A percentile compares a stretch with the other conserved stretches of the same genome.
Conservation (phyloP, 1,140 invertebrate genomes). For the Heliothis subflexa region DNA sequence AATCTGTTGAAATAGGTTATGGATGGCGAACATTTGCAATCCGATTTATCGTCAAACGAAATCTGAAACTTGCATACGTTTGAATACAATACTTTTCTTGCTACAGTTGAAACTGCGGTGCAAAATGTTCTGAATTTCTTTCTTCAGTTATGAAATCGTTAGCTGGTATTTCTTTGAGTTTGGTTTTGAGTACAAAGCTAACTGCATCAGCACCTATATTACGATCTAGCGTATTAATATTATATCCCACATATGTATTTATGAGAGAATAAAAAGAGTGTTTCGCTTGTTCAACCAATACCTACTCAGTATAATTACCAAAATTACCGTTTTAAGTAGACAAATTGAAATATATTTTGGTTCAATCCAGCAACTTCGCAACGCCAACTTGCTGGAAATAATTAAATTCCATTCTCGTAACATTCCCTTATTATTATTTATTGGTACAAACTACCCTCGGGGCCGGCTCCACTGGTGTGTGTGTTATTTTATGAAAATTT, state of each 20-base stretch:
- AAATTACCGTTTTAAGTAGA: constrained; percentile 31
- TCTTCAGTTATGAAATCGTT: background rate
- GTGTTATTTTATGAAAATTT: constrained; percentile 57
- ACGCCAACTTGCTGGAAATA: constrained; percentile 66
- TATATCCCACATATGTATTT: background rate
- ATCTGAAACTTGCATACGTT: background rate
- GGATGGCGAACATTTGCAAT: constrained; percentile 14
- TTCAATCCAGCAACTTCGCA: constrained; percentile 58
- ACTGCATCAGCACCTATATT: too few species aligned
- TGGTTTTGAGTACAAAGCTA: background rate
- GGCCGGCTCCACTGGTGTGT: constrained; percentile 30
- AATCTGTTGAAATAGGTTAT: constrained; percentile 22
- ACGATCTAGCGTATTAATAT: too few species aligned
- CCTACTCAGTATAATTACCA: constrained; percentile 10
- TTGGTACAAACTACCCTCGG: constrained; percentile 47
- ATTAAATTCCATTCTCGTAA: constrained; percentile 67
- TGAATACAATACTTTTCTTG: constrained; percentile 6
- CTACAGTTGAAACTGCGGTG: background rate
- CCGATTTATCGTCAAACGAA: constrained; percentile 2
- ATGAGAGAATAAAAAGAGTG: too few species aligned
- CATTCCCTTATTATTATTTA: constrained; percentile 65
- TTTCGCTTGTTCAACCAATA: background rate
- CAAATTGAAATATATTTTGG: constrained; percentile 28
- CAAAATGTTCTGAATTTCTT: background rate
- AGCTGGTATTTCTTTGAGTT: background rate